Conservation (phyloP, 2,888 invertebrate genomes). For the Campoplex nolae region DNA sequence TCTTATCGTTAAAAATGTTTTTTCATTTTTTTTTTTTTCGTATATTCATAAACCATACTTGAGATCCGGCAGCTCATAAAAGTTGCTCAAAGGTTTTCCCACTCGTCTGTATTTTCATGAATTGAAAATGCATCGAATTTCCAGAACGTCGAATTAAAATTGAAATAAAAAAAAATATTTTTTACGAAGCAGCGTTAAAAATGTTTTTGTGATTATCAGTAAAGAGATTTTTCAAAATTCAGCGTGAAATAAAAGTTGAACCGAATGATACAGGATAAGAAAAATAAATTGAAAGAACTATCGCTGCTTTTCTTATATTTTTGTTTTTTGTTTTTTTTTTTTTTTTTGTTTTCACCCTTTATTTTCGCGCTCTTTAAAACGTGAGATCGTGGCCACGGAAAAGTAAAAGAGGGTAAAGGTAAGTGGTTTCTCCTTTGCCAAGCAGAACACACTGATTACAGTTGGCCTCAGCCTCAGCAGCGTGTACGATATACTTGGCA, state of each 20-base stretch:
- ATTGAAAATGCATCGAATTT: not conserved
- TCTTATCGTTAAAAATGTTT: not conserved
- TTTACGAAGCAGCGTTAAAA: not conserved
- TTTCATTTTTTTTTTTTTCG: not conserved
- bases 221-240: not conserved
- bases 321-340: not conserved
- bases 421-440: constrained; percentile 65
- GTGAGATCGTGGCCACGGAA: constrained; percentile 35
- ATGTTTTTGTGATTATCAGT: not conserved
- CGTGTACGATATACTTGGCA: constrained; percentile 59
- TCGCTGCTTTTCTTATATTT: not conserved
- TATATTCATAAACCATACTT: not conserved
- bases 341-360: not conserved
- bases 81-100: not conserved
- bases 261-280: not conserved
- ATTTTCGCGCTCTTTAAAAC: constrained; percentile 27
- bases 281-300: not conserved
- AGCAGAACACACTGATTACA: constrained; percentile 56
- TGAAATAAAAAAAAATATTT: too few species aligned
- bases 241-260: not conserved
- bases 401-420: constrained; percentile 45
- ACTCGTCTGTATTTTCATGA: not conserved
- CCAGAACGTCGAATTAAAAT: too few species aligned
- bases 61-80: not conserved
- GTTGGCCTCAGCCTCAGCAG: constrained; percentile 42